These are phyloP conservation scores for Squalus acanthias DNA, from an alignment of 2,797 vertebrate genomes.

Conservation along the genomic window DNA sequence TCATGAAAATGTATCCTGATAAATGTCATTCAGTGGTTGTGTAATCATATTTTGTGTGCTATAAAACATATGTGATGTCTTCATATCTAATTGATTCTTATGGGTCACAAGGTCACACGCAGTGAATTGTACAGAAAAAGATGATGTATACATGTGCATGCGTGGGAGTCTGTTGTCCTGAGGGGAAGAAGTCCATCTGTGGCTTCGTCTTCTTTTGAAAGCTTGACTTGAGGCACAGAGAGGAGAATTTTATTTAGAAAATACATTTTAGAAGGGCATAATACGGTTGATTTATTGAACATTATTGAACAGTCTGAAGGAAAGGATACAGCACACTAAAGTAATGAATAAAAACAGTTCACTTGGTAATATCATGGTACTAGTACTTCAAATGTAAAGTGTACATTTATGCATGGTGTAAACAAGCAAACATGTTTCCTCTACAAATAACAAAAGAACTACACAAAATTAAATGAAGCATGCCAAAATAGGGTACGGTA, in stretches of 20 bases:
- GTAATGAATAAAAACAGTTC: neutral
- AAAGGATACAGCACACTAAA: neutral
- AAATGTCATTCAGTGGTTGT: conserved; percentile 5
- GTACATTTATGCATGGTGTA: neutral
- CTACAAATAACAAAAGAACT: neutral
- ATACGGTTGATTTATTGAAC: too few relatives aligned
- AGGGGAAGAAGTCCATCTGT: conserved; percentile 10
- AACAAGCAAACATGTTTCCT: neutral
- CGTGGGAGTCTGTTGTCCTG: neutral
- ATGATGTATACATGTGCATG: conserved; percentile 6
- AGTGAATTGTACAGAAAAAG: neutral
- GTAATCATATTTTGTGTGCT: conserved; percentile 16
- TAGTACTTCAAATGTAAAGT: neutral
- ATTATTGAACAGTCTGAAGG: neutral
- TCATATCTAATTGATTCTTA: neutral
- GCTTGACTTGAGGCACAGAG: neutral
- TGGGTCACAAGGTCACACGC: neutral
- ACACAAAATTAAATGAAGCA: neutral
- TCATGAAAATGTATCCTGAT: conserved; percentile 28
- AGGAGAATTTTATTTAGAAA: neutral
- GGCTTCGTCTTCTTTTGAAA: neutral
- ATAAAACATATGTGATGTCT: conserved; percentile 18
- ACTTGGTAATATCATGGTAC: neutral
- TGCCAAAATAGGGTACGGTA: neutral
- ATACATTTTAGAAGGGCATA: neutral